Base-by-base conservation (phyloP, 2,113 vertebrate species). In the Malurus cyaneus region DNA sequence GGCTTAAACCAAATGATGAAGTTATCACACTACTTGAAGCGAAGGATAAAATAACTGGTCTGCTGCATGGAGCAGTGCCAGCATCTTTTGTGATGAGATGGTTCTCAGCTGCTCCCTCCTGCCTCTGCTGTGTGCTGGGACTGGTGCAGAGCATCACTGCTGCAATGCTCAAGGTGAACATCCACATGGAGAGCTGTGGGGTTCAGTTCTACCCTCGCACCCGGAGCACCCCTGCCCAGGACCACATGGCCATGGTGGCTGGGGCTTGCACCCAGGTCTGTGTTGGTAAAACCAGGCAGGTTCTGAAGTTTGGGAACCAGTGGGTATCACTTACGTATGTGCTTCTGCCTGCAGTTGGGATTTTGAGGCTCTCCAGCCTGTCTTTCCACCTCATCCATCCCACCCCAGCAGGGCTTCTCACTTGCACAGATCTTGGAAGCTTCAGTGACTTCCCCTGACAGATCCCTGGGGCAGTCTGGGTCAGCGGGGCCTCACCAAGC, bases 401-500 rank as follows among this genome's bases (percentile, higher is more conserved):
- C 20, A 4, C 23, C 46, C 8, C 20, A 17, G n/a, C 23, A 34
- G 14, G 25, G 29, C 20, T 71, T 50, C 47, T 31, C 0, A 1
- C 44, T 18, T 9, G 39, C 26, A 31, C 1, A 5, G 57, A 72
- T 46, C 21, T 50, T 6, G 14, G 32, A 32, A 91, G 47, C 41
- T 80, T 73, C 3, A 1, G 21, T 70, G 60, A 46, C 44, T 28
- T 80, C 20, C 14, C 25, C 26, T 78, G 88, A 23, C 36, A 49
- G 20, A 80, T 29, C 15, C 26, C 54, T 8, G 19, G 42, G 52
- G 16, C 34, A 61, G n/a, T 25, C 23, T 69, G 57, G 8, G 24
- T 8, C 4, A n/a, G 2, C 0, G 0, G 23, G 18, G 20, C 64
- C 18, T 59, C 16, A 12, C 54, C 0, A 0, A 14, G 32, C 56